Percentiles rank a stretch among this genome's conserved stretches.
Evolutionary conservation across 2,797 vertebrate genomes (phyloP).

Genomic region (Melopsittacus undulatus): DNA sequence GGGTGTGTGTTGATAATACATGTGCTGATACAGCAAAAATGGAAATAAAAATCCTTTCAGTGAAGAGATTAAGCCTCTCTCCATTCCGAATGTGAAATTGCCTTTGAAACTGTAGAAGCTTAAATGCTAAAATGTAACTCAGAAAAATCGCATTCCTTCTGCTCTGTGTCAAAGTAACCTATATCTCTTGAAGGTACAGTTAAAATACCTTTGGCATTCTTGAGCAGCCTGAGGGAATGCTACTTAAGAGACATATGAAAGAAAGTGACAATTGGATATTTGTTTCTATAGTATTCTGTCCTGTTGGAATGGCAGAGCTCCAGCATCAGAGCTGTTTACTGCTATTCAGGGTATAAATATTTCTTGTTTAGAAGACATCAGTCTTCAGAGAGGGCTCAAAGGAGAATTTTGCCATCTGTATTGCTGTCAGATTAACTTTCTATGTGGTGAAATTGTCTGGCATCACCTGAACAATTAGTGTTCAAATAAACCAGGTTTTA

Average conservation of each 20-base stretch:
- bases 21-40: not conserved
- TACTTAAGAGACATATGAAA: not conserved
- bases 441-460: not conserved
- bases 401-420: not conserved
- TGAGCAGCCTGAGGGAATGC: not conserved
- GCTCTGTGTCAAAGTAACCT: not conserved
- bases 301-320: not conserved
- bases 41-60: not conserved
- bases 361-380: not conserved
- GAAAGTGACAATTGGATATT: not conserved
- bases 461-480: not conserved
- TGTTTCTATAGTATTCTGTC: not conserved
- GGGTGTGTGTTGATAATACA: not conserved
- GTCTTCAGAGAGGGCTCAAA: not conserved
- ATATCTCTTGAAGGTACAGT: not conserved
- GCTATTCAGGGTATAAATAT: not conserved
- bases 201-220: not conserved
- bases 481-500: not conserved
- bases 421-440: not conserved
- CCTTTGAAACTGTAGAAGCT: not conserved
- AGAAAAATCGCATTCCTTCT: not conserved
- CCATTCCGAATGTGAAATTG: not conserved
- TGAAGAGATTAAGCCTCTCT: not conserved
- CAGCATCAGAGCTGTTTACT: not conserved
- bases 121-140: not conserved